A percentile compares a stretch with the other conserved stretches of the same genome.
Conservation (phyloP, 2,113 vertebrate genomes). For the Rhinolophus sinicus region DNA sequence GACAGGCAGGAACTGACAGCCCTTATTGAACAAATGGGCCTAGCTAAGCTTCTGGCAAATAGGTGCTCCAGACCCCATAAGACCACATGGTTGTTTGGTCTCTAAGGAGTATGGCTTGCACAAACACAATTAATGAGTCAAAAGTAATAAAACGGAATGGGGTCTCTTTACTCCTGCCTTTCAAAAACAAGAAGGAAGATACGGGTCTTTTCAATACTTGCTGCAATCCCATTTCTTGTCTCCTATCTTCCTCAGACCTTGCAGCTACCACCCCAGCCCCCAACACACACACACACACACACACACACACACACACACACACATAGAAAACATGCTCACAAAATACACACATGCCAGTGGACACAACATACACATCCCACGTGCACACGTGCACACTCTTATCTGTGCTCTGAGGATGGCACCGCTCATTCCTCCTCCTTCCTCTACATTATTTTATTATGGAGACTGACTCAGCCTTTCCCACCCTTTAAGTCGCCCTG, state of each 20-base stretch:
- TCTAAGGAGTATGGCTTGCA: not conserved
- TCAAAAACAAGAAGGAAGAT: constrained; percentile 19
- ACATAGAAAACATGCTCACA: not conserved
- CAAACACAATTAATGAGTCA: not conserved
- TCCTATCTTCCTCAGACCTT: not conserved
- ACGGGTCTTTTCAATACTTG: not conserved
- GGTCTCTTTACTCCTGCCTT: not conserved
- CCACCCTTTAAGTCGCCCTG: not conserved
- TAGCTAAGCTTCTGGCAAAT: not conserved
- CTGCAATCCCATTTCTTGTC: not conserved
- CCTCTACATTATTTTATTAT: not conserved
- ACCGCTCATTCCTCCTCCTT: not conserved
- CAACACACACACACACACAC: not conserved
- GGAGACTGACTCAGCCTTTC: not conserved
- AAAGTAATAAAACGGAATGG: not conserved
- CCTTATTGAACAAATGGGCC: not conserved
- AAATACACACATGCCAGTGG: not conserved
- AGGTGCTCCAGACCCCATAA: not conserved
- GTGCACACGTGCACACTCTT: not conserved
- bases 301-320: not conserved
- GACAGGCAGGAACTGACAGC: not conserved
- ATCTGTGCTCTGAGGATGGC: not conserved
- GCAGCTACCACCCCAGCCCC: not conserved
- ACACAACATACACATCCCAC: not conserved
- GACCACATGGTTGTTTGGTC: not conserved